phyloP scores from a whole-genome alignment of 2,888 invertebrate genomes.

The Phengaris alcon region DNA sequence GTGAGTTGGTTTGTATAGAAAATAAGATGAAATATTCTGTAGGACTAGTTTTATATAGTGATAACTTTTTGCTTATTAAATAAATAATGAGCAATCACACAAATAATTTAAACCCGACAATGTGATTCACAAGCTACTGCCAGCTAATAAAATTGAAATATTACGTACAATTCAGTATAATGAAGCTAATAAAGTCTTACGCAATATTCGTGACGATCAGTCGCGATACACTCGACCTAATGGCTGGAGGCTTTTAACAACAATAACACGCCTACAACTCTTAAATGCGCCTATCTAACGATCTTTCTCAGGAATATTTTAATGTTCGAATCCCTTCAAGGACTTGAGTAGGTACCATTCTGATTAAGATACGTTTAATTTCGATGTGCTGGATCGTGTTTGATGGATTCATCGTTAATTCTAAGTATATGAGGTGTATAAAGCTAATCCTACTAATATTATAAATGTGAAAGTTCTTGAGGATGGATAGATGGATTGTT shows the following conservation, averaged over 20 bases:
- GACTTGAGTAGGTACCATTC: conserved; percentile 37
- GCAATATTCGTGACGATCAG: conserved; percentile 59
- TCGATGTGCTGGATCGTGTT: background rate
- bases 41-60: too few relatives aligned
- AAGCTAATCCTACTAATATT: too few relatives aligned
- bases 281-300: conserved; percentile 58
- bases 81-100: background rate
- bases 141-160: conserved; percentile 32
- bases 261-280: conserved; percentile 64
- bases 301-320: conserved; percentile 68
- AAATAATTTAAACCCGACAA: background rate
- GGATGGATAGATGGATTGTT: too few relatives aligned
- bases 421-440: too few relatives aligned
- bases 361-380: conserved; percentile 23
- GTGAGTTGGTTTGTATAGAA: too few relatives aligned
- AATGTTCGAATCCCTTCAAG: conserved; percentile 55
- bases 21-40: too few relatives aligned
- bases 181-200: conserved; percentile 39
- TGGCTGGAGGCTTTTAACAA: conserved; percentile 68
- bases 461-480: too few relatives aligned
- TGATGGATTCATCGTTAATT: background rate
- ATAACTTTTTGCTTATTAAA: background rate
- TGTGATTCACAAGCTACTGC: conserved; percentile 11
- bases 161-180: conserved; percentile 34
- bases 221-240: conserved; percentile 54